phyloP scores from a whole-genome alignment of 2,888 invertebrate species.

The Lasioglossum villosulum region DNA sequence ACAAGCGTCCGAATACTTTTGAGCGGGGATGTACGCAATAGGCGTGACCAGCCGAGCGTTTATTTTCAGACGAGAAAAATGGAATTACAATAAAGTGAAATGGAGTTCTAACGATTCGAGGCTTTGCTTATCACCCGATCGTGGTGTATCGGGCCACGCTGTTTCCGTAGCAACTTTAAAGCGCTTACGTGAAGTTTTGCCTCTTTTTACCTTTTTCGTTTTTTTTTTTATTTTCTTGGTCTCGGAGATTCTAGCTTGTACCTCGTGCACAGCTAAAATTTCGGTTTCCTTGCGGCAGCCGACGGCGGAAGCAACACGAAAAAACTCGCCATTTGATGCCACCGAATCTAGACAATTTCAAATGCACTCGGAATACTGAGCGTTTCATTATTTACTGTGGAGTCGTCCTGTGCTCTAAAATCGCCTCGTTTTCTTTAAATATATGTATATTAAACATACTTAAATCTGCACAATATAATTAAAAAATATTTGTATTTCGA shows the following conservation, averaged over 20 bases:
- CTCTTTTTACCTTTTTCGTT: background rate
- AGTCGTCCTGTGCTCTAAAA: background rate
- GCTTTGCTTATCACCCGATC: slow-evolving; percentile 51
- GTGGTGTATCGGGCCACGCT: slow-evolving; percentile 17
- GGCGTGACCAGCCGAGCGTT: slow-evolving; percentile 76
- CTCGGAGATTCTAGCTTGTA: background rate
- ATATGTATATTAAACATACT: background rate
- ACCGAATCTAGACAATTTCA: background rate
- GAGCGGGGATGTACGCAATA: slow-evolving; percentile 71
- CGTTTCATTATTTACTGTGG: background rate
- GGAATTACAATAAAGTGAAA: slow-evolving; percentile 79
- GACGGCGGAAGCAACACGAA: background rate
- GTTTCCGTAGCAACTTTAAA: slow-evolving; percentile 58
- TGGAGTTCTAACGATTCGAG: slow-evolving; percentile 73
- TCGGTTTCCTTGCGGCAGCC: background rate
- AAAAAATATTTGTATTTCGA: background rate
- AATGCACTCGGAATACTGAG: background rate
- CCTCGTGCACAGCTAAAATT: background rate
- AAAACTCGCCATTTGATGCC: background rate
- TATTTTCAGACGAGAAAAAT: slow-evolving; percentile 78
- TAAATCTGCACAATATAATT: background rate
- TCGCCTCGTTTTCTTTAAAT: background rate
- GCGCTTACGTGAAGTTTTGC: slow-evolving; percentile 62
- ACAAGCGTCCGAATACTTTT: background rate
- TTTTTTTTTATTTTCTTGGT: slow-evolving; percentile 44